Evolutionary conservation across 2,113 vertebrate species (phyloP).

Genomic region (Gila orcuttii): DNA sequence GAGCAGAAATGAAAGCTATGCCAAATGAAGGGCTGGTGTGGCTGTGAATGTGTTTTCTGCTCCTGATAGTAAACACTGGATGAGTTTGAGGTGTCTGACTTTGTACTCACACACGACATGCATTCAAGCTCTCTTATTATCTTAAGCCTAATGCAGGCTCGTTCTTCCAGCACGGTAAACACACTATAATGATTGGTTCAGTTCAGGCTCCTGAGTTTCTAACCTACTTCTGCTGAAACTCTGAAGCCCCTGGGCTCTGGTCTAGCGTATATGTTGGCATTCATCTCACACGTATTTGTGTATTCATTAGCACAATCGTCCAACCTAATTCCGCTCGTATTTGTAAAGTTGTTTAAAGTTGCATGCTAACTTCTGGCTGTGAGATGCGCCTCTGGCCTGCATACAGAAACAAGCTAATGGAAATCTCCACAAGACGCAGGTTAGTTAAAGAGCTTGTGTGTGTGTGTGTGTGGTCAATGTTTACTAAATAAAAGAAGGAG

Average conservation of each 20-base stretch:
- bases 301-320: slow-evolving; percentile 3
- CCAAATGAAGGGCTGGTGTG: background rate
- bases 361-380: slow-evolving; percentile 2
- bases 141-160: background rate
- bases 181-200: background rate
- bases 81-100: background rate
- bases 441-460: background rate
- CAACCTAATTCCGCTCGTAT: background rate
- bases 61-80: slow-evolving; percentile 1
- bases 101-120: background rate
- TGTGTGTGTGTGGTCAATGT: slow-evolving; percentile 23
- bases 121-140: background rate
- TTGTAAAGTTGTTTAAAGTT: slow-evolving; percentile 7
- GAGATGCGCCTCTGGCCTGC: background rate
- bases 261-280: slow-evolving; percentile 7
- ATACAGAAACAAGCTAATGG: background rate
- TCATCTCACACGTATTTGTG: slow-evolving; percentile 3
- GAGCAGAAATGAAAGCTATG: too few species aligned
- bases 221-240: slow-evolving; percentile 26
- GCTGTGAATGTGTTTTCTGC: background rate
- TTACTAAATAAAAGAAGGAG: slow-evolving; percentile 19
- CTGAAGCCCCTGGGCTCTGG: slow-evolving; percentile 5
- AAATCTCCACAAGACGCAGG: background rate
- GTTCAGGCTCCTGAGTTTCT: slow-evolving; percentile 19
- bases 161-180: background rate